Base-by-base conservation (phyloP, 2,113 vertebrate species). In the Tetrao urogallus region DNA sequence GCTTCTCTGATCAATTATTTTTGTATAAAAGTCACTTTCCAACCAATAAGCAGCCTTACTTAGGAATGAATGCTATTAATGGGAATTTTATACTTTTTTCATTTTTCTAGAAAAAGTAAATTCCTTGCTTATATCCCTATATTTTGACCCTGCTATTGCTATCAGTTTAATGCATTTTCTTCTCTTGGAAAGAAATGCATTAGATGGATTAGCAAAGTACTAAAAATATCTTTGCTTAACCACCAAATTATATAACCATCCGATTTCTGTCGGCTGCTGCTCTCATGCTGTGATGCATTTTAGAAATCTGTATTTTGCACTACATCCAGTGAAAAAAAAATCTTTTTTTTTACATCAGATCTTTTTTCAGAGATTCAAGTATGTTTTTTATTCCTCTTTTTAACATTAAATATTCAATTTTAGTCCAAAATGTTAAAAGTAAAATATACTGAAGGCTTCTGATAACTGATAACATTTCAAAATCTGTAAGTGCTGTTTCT, bases 171-270 rank as follows among this genome's bases (percentile, higher is more conserved):
- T 87, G 67, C 64, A 48, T 95, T 94, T 95, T 94, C 88, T 95
- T 96, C 85, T 94, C 88, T 89, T 76, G 24, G 90, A 95, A 95
- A 95, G 90, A 96, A 96, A 88, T 95, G 92, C 94, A 92, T 95
- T 91, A 91, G 85, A 85, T 95, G 96, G 96, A 96, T 96, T 96
- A 96, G 92, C 85, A 87, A 85, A 95, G 88, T 54, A 94, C 96
- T 96, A 95, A 92, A 96, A 96, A 95, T 96, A 96, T 92, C 96
- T 94, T 95, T 76, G 92, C 96, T 96, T 95, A 96, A 92, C 96
- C 92, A 95, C 82, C 82, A 92, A 96, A 95, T 96, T 96, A 96
- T 89, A 63, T 95, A 96, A 96, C 90, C 85, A 91, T 70, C 88
- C 3, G 7, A 85, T 89, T 95, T 94, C 88, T 82, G 75, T 91